A percentile compares a stretch with the other conserved stretches of the same genome.
These are phyloP conservation scores for Notarius lentiginosus DNA, from an alignment of 2,113 vertebrate species.

Conservation along the genomic window DNA sequence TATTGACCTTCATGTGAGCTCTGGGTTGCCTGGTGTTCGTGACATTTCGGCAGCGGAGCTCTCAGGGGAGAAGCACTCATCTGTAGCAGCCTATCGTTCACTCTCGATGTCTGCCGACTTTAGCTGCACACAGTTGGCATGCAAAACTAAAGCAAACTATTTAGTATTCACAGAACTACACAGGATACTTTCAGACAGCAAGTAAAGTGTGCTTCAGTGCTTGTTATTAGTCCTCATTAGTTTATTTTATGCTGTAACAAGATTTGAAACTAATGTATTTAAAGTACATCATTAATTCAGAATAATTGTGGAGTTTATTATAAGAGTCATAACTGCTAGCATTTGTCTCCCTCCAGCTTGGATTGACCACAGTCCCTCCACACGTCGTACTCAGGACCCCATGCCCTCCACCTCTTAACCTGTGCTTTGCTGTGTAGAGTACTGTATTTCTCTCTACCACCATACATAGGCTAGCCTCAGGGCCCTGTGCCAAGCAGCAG, in stretches of 20 bases:
- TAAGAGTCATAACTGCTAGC: conserved; percentile 38
- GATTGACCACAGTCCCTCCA: conserved; percentile 46
- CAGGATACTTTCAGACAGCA: background rate
- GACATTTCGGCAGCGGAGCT: conserved; percentile 64
- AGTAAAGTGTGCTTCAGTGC: background rate
- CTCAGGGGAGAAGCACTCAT: conserved; percentile 61
- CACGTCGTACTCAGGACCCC: conserved; percentile 19
- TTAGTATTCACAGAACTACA: background rate
- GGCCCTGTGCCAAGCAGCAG: conserved; percentile 41
- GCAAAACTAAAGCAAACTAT: conserved; percentile 17
- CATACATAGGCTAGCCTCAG: conserved; percentile 37
- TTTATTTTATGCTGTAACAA: conserved; percentile 1
- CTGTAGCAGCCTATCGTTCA: conserved; percentile 57
- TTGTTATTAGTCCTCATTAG: background rate
- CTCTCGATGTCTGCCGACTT: conserved; percentile 47
- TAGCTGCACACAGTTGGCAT: conserved; percentile 42
- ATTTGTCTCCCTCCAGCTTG: conserved; percentile 58
- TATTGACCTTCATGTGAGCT: conserved; percentile 69
- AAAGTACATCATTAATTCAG: background rate
- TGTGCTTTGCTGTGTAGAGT: background rate
- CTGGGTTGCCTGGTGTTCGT: conserved; percentile 60
- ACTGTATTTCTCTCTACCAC: conserved; percentile 15
- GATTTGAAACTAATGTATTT: background rate
- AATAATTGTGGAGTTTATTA: conserved; percentile 1
- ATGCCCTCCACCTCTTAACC: background rate